Evolutionary conservation across 2,797 vertebrate genomes (phyloP), one percentile per base, ranked within the genome.

Genomic region (Hoplostethus mediterraneus): DNA sequence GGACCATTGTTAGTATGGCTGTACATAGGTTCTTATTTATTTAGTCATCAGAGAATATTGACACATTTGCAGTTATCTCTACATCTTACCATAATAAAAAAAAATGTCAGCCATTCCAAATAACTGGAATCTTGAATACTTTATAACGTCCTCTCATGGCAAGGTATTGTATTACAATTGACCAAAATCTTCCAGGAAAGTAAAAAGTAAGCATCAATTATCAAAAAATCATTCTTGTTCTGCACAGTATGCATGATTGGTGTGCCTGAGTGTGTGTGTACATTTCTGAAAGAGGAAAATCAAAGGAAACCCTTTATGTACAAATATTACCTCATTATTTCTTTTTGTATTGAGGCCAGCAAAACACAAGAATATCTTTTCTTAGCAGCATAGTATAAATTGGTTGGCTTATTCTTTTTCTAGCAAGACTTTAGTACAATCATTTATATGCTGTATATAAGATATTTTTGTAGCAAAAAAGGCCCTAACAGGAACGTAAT

Each of bases 291-390:
- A 84, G 91, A 79, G 82, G 85, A 83, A 87, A 86, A 72, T 74
- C 80, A 87, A 93, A 91, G 82, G 88, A 92, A 93, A 93, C 96
- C 94, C 95, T 95, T 95, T 92, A 95, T 91, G 90, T 97, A 98
- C 97, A 98, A 98, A 97, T 96, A 98, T 97, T 99, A 99, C 98
- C 98, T 99, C 98, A 98, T 96, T 94, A 95, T 95, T 95, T 95
- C 12, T 96, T 95, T 97, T 95, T 95, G 89, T 95, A 95, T 95
- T 95, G 95, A 97, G 95, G 95, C 94, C 92, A 90, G 86, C 83
- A 87, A 93, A 89, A 89, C 86, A 83, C 76, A 78, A 89, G 92
- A 88, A 88, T 89, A 79, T 85, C 81, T 87, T 94, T 90, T 91
- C 94, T 94, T 95, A 95, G 89, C 90, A 94, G 94, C 91, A 94